Conservation (phyloP, 1,140 invertebrate genomes). For the Drosophila oshimai region DNA sequence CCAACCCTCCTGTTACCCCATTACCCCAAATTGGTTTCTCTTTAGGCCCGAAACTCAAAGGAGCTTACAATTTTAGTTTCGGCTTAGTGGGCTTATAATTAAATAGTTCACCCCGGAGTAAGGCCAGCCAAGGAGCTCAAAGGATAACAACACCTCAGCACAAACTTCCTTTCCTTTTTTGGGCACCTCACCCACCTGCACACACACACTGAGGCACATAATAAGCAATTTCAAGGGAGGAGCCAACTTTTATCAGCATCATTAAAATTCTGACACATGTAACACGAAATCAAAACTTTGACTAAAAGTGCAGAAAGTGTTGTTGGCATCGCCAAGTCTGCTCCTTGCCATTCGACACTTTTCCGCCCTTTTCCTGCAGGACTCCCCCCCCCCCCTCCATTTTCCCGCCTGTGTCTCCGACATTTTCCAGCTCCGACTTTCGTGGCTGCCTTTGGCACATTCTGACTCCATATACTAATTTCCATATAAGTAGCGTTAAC, state of each 20-base stretch:
- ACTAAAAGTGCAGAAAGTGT: slow-evolving; percentile 79
- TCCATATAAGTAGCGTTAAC: slow-evolving; percentile 81
- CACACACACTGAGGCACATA: slow-evolving; percentile 54
- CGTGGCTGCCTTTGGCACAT: slow-evolving; percentile 68
- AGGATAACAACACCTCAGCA: slow-evolving; percentile 57
- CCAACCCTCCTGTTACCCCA: neutral
- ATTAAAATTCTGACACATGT: slow-evolving; percentile 81
- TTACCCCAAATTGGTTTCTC: slow-evolving; percentile 26
- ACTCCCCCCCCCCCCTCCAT: neutral
- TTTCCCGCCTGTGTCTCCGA: neutral
- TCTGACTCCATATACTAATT: slow-evolving; percentile 80
- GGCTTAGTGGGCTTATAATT: slow-evolving; percentile 51
- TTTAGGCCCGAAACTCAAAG: slow-evolving; percentile 24
- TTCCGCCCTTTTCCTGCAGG: neutral
- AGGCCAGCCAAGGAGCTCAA: slow-evolving; percentile 47
- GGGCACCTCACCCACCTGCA: slow-evolving; percentile 13
- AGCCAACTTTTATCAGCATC: slow-evolving; percentile 78
- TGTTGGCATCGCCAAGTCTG: slow-evolving; percentile 19
- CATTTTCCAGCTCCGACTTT: slow-evolving; percentile 12
- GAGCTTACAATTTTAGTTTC: slow-evolving; percentile 42
- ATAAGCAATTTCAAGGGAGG: slow-evolving; percentile 64
- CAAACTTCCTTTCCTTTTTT: slow-evolving; percentile 2
- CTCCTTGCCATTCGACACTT: slow-evolving; percentile 42
- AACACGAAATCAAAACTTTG: slow-evolving; percentile 81
- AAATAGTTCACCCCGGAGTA: slow-evolving; percentile 51